These are phyloP conservation scores for Anser cygnoides DNA, from an alignment of 2,113 vertebrate genomes.

Conservation along the genomic window DNA sequence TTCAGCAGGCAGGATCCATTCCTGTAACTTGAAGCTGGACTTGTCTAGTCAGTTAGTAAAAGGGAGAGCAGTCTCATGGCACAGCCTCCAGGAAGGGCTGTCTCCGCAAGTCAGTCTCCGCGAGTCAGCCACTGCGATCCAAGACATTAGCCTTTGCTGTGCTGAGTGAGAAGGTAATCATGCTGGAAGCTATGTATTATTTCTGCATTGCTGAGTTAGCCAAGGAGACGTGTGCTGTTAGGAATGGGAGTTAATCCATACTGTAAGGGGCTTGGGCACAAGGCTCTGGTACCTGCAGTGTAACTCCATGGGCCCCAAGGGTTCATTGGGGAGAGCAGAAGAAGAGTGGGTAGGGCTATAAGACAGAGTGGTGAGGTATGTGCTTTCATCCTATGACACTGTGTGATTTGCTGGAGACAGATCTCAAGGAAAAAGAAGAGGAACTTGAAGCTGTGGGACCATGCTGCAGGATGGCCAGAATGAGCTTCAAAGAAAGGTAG, in stretches of 20 bases:
- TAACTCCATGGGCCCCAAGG: no score
- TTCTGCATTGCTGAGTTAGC: not conserved
- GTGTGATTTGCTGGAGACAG: constrained; percentile 20
- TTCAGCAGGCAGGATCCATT: not conserved
- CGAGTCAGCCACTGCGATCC: not conserved
- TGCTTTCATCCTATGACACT: not conserved
- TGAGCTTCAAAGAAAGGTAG: constrained; percentile 64
- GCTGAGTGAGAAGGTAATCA: not conserved
- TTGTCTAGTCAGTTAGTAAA: not conserved
- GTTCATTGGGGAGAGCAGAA: not conserved
- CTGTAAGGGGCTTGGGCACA: not conserved
- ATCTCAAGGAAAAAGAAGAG: constrained; percentile 55
- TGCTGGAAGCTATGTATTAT: not conserved
- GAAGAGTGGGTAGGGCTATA: not conserved
- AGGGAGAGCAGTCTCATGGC: not conserved
- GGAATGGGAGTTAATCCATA: not conserved
- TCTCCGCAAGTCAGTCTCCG: not conserved
- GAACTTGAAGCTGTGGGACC: constrained; percentile 49
- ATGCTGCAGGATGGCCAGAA: constrained; percentile 48
- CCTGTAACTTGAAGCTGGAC: not conserved
- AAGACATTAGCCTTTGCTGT: not conserved
- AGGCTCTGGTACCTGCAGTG: not conserved
- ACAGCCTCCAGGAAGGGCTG: not conserved
- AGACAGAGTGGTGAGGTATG: no score
- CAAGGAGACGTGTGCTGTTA: not conserved